Percentiles rank a stretch among this genome's conserved stretches.
Evolutionary conservation across 2,888 invertebrate genomes (phyloP).

Genomic region (Steinernema scapterisci): DNA sequence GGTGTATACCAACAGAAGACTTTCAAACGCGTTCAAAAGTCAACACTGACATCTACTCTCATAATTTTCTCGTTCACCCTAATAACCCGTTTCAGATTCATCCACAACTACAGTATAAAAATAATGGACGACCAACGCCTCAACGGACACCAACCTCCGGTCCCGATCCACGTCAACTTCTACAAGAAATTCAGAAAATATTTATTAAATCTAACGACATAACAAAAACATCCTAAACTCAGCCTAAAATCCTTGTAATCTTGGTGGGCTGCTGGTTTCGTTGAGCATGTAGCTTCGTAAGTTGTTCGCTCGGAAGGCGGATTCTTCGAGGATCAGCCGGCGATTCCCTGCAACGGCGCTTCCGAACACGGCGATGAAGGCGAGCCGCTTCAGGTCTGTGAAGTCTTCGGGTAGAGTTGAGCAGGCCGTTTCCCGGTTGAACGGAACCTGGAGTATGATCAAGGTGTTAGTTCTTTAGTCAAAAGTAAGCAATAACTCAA

Average conservation of each 20-base stretch:
- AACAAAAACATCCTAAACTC: neutral
- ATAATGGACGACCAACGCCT: no score
- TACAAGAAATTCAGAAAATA: neutral
- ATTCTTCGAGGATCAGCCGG: neutral
- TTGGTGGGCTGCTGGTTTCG: constrained; percentile 11
- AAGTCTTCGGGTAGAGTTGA: neutral
- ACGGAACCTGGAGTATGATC: neutral
- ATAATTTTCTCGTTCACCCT: no score
- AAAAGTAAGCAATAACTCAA: neutral
- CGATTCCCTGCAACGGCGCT: neutral
- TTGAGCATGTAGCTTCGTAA: constrained; percentile 21
- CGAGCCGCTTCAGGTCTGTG: neutral
- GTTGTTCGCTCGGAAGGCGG: constrained; percentile 14
- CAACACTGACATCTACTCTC: no score
- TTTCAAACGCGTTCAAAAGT: no score
- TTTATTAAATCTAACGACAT: neutral
- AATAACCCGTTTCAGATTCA: no score
- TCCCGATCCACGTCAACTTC: no score
- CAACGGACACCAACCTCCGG: no score
- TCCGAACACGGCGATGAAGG: neutral
- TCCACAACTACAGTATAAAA: no score
- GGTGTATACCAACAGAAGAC: no score
- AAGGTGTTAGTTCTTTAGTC: neutral
- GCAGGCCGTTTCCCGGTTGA: neutral
- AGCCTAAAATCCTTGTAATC: neutral